phyloP scores from a whole-genome alignment of 1,140 invertebrate species.

The Trichonephila clavata region DNA sequence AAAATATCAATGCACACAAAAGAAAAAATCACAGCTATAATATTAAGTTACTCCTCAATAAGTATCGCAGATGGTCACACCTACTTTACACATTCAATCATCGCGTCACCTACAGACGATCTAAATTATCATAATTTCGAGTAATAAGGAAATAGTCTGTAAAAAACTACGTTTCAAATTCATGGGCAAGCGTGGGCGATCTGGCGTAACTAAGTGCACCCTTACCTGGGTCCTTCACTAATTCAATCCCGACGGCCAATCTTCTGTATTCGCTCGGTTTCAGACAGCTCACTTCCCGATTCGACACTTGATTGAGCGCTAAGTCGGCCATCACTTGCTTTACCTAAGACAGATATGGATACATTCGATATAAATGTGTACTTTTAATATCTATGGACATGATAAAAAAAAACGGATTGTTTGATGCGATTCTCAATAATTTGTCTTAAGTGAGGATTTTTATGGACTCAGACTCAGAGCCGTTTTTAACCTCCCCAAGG shows the following conservation, averaged over 20 bases:
- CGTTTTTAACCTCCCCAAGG: too few relatives aligned
- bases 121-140: not conserved
- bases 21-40: too few relatives aligned
- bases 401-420: not conserved
- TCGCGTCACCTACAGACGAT: not conserved
- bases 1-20: too few relatives aligned
- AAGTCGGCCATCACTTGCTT: conserved; percentile 93
- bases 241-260: conserved; percentile 91
- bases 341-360: conserved; percentile 79
- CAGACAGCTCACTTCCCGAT: conserved; percentile 89
- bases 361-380: not conserved
- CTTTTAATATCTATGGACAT: too few relatives aligned
- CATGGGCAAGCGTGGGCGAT: not conserved
- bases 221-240: conserved; percentile 91
- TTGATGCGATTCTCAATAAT: not conserved
- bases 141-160: not conserved
- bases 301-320: conserved; percentile 91
- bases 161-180: not conserved
- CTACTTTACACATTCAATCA: too few relatives aligned
- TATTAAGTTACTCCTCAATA: not conserved
- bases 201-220: conserved; percentile 3
- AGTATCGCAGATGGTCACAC: not conserved
- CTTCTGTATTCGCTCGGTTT: conserved; percentile 91
- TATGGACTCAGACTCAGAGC: too few relatives aligned
- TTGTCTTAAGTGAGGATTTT: too few relatives aligned